Evolutionary conservation across 2,888 invertebrate species (phyloP).

Genomic region (Hipparchia sbordonii): DNA sequence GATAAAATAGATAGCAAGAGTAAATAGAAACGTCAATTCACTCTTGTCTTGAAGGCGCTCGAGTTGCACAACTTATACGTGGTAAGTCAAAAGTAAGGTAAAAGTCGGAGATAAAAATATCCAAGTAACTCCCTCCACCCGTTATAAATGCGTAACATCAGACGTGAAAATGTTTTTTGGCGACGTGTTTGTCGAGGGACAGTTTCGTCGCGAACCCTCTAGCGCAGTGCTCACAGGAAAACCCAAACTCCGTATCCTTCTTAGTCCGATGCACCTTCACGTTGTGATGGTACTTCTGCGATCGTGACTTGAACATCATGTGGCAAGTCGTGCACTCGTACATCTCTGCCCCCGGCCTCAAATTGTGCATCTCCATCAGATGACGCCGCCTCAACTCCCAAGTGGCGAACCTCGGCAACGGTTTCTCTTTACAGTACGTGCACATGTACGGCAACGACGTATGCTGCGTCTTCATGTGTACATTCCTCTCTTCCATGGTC

Average conservation of each 20-base stretch:
- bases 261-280: constrained; percentile 73
- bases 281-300: constrained; percentile 76
- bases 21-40: too few species aligned
- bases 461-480: constrained; percentile 72
- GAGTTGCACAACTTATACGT: too few species aligned
- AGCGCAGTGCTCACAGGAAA: constrained; percentile 76
- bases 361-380: constrained; percentile 74
- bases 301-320: constrained; percentile 74
- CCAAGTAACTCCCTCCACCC: not conserved
- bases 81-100: too few species aligned
- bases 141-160: constrained; percentile 22
- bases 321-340: constrained; percentile 77
- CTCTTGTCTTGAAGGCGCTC: too few species aligned
- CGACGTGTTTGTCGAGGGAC: constrained; percentile 80
- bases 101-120: not conserved
- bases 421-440: constrained; percentile 73
- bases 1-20: too few species aligned
- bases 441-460: constrained; percentile 71
- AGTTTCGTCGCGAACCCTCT: constrained; percentile 78
- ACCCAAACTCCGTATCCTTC: constrained; percentile 73
- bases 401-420: constrained; percentile 62
- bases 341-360: constrained; percentile 72
- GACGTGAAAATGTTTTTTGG: constrained; percentile 71
- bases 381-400: constrained; percentile 74
- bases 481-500: constrained; percentile 67